Conservation (phyloP, 2,888 invertebrate species). For the Polylopha cassiicola region DNA sequence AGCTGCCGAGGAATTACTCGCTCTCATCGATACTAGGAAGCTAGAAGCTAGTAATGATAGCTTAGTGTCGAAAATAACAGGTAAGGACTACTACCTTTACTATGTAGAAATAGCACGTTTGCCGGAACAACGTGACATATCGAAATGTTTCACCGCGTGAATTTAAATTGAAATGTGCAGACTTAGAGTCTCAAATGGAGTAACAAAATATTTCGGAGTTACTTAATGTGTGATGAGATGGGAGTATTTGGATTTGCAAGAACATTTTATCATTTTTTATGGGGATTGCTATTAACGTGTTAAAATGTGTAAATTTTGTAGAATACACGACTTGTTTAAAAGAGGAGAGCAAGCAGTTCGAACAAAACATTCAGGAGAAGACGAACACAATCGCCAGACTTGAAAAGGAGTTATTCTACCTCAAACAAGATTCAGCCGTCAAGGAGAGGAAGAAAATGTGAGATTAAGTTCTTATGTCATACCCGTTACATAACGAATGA, state of each 20-base stretch:
- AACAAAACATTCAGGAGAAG: conserved; percentile 43
- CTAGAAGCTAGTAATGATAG: conserved; percentile 60
- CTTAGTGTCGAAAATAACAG: conserved; percentile 52
- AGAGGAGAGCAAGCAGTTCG: conserved; percentile 46
- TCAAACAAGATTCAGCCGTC: conserved; percentile 31
- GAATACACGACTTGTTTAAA: conserved; percentile 40
- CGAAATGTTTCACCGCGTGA: too few species aligned
- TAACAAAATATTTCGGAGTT: too few species aligned
- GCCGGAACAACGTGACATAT: too few species aligned
- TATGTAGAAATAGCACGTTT: too few species aligned
- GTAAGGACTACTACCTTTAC: conserved; percentile 41
- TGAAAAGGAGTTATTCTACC: background rate
- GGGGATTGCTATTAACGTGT: too few species aligned
- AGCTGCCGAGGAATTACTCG: conserved; percentile 64
- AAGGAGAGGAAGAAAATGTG: conserved; percentile 56
- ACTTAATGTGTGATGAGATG: too few species aligned
- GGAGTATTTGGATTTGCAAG: too few species aligned
- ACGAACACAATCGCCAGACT: conserved; percentile 43
- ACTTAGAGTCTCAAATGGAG: background rate
- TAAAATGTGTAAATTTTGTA: too few species aligned
- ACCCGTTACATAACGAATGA: too few species aligned
- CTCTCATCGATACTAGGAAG: conserved; percentile 57
- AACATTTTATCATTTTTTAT: too few species aligned
- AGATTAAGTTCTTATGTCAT: conserved; percentile 27
- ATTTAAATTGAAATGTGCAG: background rate